Conservation (phyloP, 2,888 invertebrate species). For the Anarsia innoxiella region DNA sequence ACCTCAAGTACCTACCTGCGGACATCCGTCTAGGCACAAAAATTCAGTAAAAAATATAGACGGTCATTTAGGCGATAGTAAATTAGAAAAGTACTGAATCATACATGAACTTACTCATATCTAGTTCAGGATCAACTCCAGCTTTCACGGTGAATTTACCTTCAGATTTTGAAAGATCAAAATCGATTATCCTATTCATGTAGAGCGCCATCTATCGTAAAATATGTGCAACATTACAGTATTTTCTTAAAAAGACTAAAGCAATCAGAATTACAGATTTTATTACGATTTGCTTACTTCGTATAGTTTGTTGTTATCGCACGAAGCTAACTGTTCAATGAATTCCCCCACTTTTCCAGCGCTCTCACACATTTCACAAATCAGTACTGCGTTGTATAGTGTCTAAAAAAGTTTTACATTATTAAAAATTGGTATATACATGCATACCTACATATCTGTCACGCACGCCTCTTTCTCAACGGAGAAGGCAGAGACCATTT, state of each 20-base stretch:
- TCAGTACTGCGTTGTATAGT: conserved; percentile 78
- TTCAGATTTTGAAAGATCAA: conserved; percentile 75
- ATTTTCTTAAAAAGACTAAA: too few relatives aligned
- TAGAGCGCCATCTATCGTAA: conserved; percentile 75
- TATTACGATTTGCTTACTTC: conserved; percentile 32
- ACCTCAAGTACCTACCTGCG: too few relatives aligned
- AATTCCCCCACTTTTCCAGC: conserved; percentile 59
- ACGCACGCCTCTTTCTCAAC: too few relatives aligned
- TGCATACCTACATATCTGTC: too few relatives aligned
- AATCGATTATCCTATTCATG: conserved; percentile 83
- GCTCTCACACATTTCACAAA: conserved; percentile 78
- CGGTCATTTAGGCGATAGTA: too few relatives aligned
- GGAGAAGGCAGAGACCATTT: too few relatives aligned
- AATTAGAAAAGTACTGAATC: too few relatives aligned
- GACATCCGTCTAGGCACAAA: too few relatives aligned
- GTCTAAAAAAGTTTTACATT: conserved; percentile 63
- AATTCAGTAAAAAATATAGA: too few relatives aligned
- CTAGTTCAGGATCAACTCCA: conserved; percentile 84
- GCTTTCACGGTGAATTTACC: conserved; percentile 83
- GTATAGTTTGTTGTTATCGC: conserved; percentile 69
- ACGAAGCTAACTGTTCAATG: conserved; percentile 63
- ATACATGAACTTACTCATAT: conserved; percentile 78
- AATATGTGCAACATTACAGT: too few relatives aligned
- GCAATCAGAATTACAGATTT: too few relatives aligned
- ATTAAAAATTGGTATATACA: not conserved